Conservation (phyloP, 2,888 invertebrate genomes). For the Pyrochroa serraticornis region DNA sequence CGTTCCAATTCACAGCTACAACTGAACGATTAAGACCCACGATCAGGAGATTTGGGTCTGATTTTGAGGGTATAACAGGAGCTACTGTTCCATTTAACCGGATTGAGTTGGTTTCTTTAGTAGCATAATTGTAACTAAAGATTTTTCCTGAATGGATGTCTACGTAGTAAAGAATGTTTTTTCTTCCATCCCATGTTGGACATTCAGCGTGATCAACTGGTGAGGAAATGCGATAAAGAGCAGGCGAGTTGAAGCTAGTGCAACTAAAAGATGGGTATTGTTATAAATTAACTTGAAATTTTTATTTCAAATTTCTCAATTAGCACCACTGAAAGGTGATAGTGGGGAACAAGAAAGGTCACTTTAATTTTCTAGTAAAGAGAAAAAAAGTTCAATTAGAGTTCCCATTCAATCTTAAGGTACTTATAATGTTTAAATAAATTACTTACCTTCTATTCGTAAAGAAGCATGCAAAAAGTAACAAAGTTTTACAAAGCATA, state of each 20-base stretch:
- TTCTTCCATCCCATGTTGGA: conserved; percentile 45
- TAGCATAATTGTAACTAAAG: conserved; percentile 42
- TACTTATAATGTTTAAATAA: too few species aligned
- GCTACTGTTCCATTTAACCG: conserved; percentile 37
- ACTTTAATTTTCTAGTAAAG: too few species aligned
- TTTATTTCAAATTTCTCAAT: too few species aligned
- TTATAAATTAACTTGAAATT: neutral
- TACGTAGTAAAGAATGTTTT: conserved; percentile 44
- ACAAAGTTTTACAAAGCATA: neutral
- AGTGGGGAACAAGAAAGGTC: too few species aligned
- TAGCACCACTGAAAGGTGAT: too few species aligned
- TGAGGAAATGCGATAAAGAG: conserved; percentile 37
- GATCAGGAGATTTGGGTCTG: conserved; percentile 41
- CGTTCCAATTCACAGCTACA: conserved; percentile 61
- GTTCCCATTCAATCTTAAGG: too few species aligned
- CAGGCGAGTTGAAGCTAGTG: conserved; percentile 29
- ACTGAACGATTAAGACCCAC: conserved; percentile 52
- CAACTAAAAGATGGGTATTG: neutral
- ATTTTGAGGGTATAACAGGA: conserved; percentile 41
- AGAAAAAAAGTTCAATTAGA: too few species aligned
- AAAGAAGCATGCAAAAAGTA: neutral
- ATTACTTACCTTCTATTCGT: too few species aligned
- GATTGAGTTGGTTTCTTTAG: conserved; percentile 34
- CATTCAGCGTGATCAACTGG: conserved; percentile 46
- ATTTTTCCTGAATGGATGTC: conserved; percentile 45